Evolutionary conservation across 2,113 vertebrate species (phyloP).

Genomic region (Syrmaticus mikado): DNA sequence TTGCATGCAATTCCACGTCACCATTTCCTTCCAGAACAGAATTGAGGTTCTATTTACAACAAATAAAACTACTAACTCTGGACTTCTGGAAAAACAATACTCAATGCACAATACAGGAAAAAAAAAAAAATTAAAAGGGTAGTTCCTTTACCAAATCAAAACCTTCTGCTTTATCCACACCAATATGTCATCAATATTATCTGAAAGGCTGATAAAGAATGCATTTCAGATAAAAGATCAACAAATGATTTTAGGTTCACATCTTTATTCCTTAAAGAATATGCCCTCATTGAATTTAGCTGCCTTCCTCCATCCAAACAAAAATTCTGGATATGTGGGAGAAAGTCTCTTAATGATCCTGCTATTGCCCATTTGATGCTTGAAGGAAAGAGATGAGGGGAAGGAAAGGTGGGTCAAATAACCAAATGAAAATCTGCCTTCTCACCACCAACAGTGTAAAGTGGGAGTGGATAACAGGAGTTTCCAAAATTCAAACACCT

Average conservation of each 20-base stretch:
- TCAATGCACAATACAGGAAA: fast-evolving
- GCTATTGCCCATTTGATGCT: neutral
- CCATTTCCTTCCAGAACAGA: neutral
- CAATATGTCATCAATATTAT: neutral
- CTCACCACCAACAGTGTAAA: neutral
- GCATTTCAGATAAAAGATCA: neutral
- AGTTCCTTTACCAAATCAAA: neutral
- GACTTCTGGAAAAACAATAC: neutral
- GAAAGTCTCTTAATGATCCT: neutral
- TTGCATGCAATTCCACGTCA: neutral
- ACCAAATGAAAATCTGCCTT: neutral
- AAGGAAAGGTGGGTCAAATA: neutral
- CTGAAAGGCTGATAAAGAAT: neutral
- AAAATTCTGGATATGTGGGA: fast-evolving
- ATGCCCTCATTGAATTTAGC: neutral
- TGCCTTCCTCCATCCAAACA: neutral
- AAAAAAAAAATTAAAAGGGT: neutral
- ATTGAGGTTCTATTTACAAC: neutral
- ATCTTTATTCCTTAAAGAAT: neutral
- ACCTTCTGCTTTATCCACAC: neutral
- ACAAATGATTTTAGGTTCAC: neutral
- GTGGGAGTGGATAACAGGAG: fast-evolving
- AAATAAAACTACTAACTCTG: neutral
- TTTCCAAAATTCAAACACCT: neutral
- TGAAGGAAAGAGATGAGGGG: neutral